These are phyloP conservation scores for Dorcus hopei DNA, from an alignment of 2,888 invertebrate species.

Conservation along the genomic window DNA sequence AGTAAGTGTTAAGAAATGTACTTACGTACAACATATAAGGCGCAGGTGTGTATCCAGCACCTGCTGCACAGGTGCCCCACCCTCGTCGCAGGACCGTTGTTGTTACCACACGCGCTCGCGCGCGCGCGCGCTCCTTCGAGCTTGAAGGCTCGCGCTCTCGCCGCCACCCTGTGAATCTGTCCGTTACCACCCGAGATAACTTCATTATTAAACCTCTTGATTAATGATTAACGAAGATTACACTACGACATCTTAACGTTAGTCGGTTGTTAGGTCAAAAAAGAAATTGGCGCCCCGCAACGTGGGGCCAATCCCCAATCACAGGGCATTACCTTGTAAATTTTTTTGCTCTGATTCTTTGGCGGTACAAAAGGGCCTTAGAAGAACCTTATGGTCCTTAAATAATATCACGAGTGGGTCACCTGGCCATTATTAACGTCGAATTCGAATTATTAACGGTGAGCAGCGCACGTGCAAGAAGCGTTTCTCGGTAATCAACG, in stretches of 20 bases:
- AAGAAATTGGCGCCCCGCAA: too few species aligned
- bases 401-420: too few species aligned
- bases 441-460: too few species aligned
- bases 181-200: not conserved
- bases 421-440: too few species aligned
- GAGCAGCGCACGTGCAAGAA: too few species aligned
- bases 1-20: conserved; percentile 38
- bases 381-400: not conserved
- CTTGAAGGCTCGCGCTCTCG: not conserved
- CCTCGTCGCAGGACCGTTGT: conserved; percentile 28
- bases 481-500: too few species aligned
- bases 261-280: too few species aligned
- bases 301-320: too few species aligned
- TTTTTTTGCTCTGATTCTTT: too few species aligned
- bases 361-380: too few species aligned
- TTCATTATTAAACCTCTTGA: not conserved
- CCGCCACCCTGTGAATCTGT: conserved; percentile 1
- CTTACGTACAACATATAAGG: conserved; percentile 31
- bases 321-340: too few species aligned
- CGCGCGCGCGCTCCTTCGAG: conserved; percentile 1
- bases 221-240: not conserved
- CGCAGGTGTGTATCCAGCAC: conserved; percentile 29
- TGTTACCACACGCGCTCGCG: conserved; percentile 21
- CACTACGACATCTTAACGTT: too few species aligned
- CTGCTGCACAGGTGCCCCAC: conserved; percentile 32